These are phyloP conservation scores for Brenthis ino DNA, from an alignment of 2,888 invertebrate species.

Conservation along the genomic window DNA sequence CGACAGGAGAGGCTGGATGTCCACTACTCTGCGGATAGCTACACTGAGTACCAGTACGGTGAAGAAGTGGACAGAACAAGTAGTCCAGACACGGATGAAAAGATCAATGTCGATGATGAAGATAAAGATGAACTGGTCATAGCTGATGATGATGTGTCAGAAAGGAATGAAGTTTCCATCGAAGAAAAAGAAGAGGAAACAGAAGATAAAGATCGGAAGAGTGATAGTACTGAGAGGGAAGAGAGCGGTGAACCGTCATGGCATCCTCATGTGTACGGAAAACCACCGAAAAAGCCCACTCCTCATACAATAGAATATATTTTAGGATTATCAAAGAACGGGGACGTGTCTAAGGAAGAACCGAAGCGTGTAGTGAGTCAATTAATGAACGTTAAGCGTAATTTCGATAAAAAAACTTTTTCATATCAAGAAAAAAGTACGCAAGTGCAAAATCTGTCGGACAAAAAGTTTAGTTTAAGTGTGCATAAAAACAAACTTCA, in stretches of 20 bases:
- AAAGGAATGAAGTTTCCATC: conserved; percentile 35
- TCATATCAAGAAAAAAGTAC: conserved; percentile 57
- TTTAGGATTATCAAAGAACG: conserved; percentile 81
- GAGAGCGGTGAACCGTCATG: conserved; percentile 80
- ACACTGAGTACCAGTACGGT: conserved; percentile 42
- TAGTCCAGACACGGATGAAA: conserved; percentile 56
- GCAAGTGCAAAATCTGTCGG: conserved; percentile 64
- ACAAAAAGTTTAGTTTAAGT: conserved; percentile 58
- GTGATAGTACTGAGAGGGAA: conserved; percentile 47
- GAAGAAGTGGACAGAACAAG: conserved; percentile 54
- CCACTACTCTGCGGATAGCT: conserved; percentile 45
- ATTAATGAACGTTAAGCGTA: conserved; percentile 66
- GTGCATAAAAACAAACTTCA: conserved; percentile 71
- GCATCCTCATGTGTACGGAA: conserved; percentile 95
- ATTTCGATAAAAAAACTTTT: conserved; percentile 55
- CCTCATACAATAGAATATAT: conserved; percentile 95
- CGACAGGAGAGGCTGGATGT: conserved; percentile 54
- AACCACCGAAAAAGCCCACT: conserved; percentile 90
- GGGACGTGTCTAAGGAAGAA: conserved; percentile 47
- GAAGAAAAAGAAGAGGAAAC: conserved; percentile 36
- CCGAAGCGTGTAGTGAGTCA: conserved; percentile 54
- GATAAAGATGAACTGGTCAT: conserved; percentile 60
- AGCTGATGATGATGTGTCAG: conserved; percentile 48
- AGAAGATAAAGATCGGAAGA: conserved; percentile 42
- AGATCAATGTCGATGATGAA: conserved; percentile 62